phyloP scores from a whole-genome alignment of 2,888 invertebrate species.

The Cistogaster globosa region DNA sequence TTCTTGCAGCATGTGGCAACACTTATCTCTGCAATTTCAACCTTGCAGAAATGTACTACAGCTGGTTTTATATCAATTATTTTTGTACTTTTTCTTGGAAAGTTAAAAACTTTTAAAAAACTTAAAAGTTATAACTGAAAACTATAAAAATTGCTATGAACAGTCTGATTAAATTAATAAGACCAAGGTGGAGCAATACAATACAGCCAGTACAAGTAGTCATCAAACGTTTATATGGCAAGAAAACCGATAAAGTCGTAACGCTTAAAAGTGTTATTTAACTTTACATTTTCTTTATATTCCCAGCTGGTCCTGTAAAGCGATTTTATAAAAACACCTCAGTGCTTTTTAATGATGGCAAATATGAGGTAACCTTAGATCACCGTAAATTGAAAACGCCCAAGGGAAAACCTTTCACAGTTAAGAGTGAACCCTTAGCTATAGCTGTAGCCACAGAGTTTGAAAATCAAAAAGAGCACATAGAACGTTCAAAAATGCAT shows the following conservation, averaged over 20 bases:
- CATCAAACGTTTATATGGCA: slow-evolving; percentile 75
- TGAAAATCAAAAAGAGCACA: slow-evolving; percentile 91
- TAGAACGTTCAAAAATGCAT: slow-evolving; percentile 93
- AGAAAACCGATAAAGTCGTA: slow-evolving; percentile 10
- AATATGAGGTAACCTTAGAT: slow-evolving; percentile 94
- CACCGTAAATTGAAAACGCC: slow-evolving; percentile 96
- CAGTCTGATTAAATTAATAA: slow-evolving; percentile 58
- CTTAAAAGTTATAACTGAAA: slow-evolving; percentile 63
- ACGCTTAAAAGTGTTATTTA: slow-evolving; percentile 56
- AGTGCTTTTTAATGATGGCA: slow-evolving; percentile 87
- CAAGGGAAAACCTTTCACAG: slow-evolving; percentile 88
- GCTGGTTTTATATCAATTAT: not conserved
- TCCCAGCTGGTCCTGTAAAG: slow-evolving; percentile 84
- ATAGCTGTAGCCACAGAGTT: slow-evolving; percentile 97
- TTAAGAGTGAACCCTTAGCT: slow-evolving; percentile 94
- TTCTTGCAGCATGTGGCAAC: not conserved
- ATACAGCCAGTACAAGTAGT: slow-evolving; percentile 29
- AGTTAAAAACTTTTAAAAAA: not conserved
- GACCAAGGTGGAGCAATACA: slow-evolving; percentile 47
- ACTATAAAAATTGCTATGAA: slow-evolving; percentile 58
- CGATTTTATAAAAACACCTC: slow-evolving; percentile 90
- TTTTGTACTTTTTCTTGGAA: not conserved
- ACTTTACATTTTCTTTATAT: slow-evolving; percentile 11
- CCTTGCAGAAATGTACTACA: not conserved
- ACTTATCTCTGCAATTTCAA: not conserved